A percentile compares a stretch with the other conserved stretches of the same genome.
Conservation (phyloP, 2,113 vertebrate species). For the Acrocephalus kingi region DNA sequence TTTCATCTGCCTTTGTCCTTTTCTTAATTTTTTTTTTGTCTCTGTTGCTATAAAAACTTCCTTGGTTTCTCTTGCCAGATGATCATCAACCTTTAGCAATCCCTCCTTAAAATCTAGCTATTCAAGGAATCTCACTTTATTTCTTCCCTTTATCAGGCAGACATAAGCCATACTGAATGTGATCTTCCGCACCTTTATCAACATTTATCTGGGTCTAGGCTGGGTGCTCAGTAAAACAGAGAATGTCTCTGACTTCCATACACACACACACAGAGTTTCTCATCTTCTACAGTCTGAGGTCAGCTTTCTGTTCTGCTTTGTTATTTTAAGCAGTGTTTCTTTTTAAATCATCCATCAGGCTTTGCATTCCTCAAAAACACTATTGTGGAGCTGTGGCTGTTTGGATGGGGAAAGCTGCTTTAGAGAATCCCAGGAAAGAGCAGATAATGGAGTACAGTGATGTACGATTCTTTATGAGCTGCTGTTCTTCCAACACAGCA, state of each 20-base stretch:
- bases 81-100: not conserved
- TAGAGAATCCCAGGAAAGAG: not conserved
- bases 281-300: not conserved
- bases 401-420: not conserved
- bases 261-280: not conserved
- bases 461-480: not conserved
- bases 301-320: slow-evolving; percentile 4
- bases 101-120: slow-evolving; percentile 17
- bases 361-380: not conserved
- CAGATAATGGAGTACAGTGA: not conserved
- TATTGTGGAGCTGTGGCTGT: not conserved
- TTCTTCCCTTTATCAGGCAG: slow-evolving; percentile 32
- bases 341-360: not conserved
- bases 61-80: not conserved
- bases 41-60: not conserved
- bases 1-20: slow-evolving; percentile 9
- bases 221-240: not conserved
- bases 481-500: not conserved
- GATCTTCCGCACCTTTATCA: not conserved
- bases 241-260: not conserved
- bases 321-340: not conserved
- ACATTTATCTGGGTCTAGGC: not conserved
- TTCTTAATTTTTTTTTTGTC: not conserved
- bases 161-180: not conserved
- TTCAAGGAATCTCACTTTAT: slow-evolving; percentile 27